These are phyloP conservation scores for Drosophila pseudotalamancana DNA, from an alignment of 2,888 invertebrate genomes.

Conservation along the genomic window DNA sequence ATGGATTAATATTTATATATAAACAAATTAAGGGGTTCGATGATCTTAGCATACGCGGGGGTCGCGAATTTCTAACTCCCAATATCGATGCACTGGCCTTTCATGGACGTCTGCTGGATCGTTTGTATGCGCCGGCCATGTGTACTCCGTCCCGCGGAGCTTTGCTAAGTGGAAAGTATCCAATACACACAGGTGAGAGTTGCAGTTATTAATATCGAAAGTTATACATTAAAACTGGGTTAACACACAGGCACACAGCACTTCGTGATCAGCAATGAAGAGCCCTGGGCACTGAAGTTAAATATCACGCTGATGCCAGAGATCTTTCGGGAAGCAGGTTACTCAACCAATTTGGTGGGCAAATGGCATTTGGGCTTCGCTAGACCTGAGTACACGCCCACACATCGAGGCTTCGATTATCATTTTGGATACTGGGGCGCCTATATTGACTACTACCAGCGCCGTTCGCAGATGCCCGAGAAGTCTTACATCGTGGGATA, in stretches of 20 bases:
- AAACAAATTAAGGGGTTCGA: constrained; percentile 91
- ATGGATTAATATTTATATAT: background rate
- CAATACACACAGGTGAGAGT: constrained; percentile 89
- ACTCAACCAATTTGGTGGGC: constrained; percentile 92
- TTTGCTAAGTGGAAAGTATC: constrained; percentile 93
- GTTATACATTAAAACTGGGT: background rate
- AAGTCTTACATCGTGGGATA: constrained; percentile 82
- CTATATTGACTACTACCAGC: constrained; percentile 91
- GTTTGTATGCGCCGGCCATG: constrained; percentile 91
- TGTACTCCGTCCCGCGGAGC: constrained; percentile 94
- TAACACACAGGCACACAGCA: constrained; percentile 88
- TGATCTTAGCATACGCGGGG: constrained; percentile 95
- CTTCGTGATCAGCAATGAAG: constrained; percentile 87
- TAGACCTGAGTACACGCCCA: constrained; percentile 87
- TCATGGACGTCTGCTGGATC: constrained; percentile 93
- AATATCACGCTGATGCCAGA: constrained; percentile 89
- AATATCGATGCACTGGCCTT: constrained; percentile 95
- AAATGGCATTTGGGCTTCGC: constrained; percentile 96
- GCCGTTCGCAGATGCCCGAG: constrained; percentile 85
- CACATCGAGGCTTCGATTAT: constrained; percentile 90
- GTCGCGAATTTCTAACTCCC: constrained; percentile 93
- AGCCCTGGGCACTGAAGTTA: constrained; percentile 90
- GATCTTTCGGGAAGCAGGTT: constrained; percentile 89
- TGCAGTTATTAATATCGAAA: background rate
- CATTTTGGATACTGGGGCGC: constrained; percentile 95